A percentile compares a stretch with the other conserved stretches of the same genome.
phyloP scores from a whole-genome alignment of 2,888 invertebrate species.

The Anticlea derivata region DNA sequence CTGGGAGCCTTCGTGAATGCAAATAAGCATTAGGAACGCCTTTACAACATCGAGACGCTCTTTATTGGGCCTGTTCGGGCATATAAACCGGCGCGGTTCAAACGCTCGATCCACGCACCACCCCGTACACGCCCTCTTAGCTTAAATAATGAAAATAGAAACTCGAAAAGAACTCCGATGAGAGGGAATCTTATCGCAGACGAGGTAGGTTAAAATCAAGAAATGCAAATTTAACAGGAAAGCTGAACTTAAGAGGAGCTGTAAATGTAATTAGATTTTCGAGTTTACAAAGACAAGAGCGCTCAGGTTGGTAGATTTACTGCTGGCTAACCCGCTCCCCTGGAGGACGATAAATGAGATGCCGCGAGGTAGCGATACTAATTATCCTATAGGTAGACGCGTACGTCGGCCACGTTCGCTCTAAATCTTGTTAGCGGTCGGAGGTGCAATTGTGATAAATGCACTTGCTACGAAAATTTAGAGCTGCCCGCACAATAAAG shows the following conservation, averaged over 20 bases:
- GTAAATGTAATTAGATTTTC: constrained; percentile 84
- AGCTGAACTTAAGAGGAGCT: constrained; percentile 74
- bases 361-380: constrained; percentile 80
- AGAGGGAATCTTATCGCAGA: constrained; percentile 62
- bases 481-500: constrained; percentile 40
- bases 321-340: constrained; percentile 80
- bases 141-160: constrained; percentile 46
- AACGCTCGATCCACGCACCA: constrained; percentile 59
- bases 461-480: constrained; percentile 59
- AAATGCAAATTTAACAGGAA: constrained; percentile 76
- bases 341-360: constrained; percentile 79
- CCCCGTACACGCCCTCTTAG: constrained; percentile 42
- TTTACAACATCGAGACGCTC: constrained; percentile 76
- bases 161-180: constrained; percentile 50
- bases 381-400: constrained; percentile 78
- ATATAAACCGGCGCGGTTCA: constrained; percentile 64
- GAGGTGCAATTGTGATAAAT: constrained; percentile 69
- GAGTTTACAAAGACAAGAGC: constrained; percentile 81
- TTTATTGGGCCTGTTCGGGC: constrained; percentile 75
- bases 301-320: constrained; percentile 82
- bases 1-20: constrained; percentile 78
- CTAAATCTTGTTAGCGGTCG: constrained; percentile 73
- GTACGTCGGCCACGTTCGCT: constrained; percentile 62
- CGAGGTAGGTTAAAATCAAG: constrained; percentile 63
- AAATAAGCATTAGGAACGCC: constrained; percentile 81